phyloP scores from a whole-genome alignment of 2,797 vertebrate genomes.

The Heterohyrax brucei region DNA sequence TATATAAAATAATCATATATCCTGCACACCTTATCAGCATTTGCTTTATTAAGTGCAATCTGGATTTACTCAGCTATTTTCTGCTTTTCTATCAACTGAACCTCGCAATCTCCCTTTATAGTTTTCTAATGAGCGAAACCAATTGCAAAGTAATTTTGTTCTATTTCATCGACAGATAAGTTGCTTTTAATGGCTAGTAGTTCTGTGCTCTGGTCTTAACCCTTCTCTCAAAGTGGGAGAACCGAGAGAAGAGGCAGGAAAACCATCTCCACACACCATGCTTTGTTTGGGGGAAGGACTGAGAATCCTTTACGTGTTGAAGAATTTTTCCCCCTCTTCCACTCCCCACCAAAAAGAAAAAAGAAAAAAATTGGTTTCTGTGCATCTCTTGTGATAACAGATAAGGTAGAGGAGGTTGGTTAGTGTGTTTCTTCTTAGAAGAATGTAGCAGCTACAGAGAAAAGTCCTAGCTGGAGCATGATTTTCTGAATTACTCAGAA shows the following conservation, averaged over 20 bases:
- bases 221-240: background rate
- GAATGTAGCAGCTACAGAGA: background rate
- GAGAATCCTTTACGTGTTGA: background rate
- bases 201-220: background rate
- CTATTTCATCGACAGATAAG: conserved; percentile 4
- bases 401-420: background rate
- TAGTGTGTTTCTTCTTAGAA: background rate
- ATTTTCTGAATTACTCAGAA: background rate
- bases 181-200: background rate
- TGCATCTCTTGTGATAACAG: background rate
- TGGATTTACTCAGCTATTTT: conserved; percentile 61
- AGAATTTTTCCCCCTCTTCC: background rate
- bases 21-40: background rate
- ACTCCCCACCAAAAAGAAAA: no score
- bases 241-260: background rate
- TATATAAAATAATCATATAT: background rate
- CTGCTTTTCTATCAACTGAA: conserved; percentile 5
- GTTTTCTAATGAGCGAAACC: conserved; percentile 63
- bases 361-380: background rate
- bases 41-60: conserved; percentile 51
- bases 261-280: background rate
- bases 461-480: no score
- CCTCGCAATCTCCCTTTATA: background rate
- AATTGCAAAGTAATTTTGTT: conserved; percentile 24
- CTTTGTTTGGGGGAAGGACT: background rate